Evolutionary conservation across 2,113 vertebrate species (phyloP), one percentile per base, ranked within the genome.

Genomic region (Zosterops lateralis): DNA sequence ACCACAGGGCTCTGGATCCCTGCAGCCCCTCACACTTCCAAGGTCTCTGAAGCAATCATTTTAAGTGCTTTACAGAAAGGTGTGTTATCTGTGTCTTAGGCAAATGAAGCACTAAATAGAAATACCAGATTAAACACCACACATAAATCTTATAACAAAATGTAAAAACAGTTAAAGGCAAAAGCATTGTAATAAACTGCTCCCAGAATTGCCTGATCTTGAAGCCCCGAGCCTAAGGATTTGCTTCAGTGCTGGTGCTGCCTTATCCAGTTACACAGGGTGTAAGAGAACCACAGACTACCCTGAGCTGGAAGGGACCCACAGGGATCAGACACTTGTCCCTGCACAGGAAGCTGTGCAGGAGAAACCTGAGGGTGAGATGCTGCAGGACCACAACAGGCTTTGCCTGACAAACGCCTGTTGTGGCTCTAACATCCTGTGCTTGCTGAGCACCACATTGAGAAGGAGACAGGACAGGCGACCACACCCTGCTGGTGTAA

Each of bases 71-170:
- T 90, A 95, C 71, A 38, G 68, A 79, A 95, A 96, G 93, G 40
- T 91, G 84, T 74, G 85, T 82, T 95, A 51, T 75, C 94, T 87
- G 51, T 44, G 89, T 89, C 94, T 53, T 84, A 56, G 92, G 92
- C 89, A 97, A 96, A 95, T 58, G 79, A 97, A 96, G 36, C 53
- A 91, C 94, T 96, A 89, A 96, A 93, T 1, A 77, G 87, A 96
- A 96, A 74, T 84, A 70, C 65, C 90, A 83, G 90, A 94, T 96
- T 94, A 96, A 97, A 97, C 61, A 90, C 90, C 90, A 93, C 85
- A 47, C 32, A 28, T 84, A 91, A 89, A 97, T 96, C 89, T 97
- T 89, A 57, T 79, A 44, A 96, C 82, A 94, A 95, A 95, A 57
- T 84, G 87, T 81, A 90, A 93, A 89, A 96, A 95, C 84, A 94